These are phyloP conservation scores for Alouatta palliata DNA, from an alignment of 2,113 vertebrate genomes.

Conservation along the genomic window DNA sequence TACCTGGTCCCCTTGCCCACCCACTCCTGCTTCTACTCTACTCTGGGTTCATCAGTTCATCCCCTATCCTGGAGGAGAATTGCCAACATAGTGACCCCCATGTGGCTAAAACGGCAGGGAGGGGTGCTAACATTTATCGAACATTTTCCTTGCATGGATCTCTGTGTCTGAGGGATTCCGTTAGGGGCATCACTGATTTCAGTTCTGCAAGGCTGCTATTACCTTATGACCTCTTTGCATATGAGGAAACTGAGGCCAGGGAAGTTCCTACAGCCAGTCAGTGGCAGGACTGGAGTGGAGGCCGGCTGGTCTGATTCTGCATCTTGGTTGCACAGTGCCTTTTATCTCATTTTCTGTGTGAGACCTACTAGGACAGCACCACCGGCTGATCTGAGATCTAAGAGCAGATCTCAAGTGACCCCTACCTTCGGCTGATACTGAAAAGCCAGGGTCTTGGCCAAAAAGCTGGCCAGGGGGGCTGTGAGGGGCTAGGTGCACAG, in stretches of 20 bases:
- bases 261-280: not conserved
- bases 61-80: not conserved
- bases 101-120: not conserved
- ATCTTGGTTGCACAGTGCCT: not conserved
- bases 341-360: not conserved
- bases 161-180: not conserved
- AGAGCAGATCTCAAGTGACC: not conserved
- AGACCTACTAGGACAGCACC: not conserved
- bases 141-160: not conserved
- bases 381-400: not conserved
- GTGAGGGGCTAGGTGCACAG: not conserved
- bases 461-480: not conserved
- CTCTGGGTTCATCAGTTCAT: not conserved
- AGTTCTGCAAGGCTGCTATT: not conserved
- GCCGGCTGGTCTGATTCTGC: not conserved
- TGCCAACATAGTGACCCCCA: not conserved
- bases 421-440: not conserved
- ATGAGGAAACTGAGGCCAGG: not conserved
- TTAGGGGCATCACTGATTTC: not conserved
- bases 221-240: not conserved
- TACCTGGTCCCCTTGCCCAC: not conserved
- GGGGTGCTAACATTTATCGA: not conserved
- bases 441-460: not conserved
- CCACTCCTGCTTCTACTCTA: not conserved
- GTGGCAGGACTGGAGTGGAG: not conserved